A percentile compares a stretch with the other conserved stretches of the same genome.
phyloP scores from a whole-genome alignment of 1,140 invertebrate genomes.

The Aphelenchoides avenae region DNA sequence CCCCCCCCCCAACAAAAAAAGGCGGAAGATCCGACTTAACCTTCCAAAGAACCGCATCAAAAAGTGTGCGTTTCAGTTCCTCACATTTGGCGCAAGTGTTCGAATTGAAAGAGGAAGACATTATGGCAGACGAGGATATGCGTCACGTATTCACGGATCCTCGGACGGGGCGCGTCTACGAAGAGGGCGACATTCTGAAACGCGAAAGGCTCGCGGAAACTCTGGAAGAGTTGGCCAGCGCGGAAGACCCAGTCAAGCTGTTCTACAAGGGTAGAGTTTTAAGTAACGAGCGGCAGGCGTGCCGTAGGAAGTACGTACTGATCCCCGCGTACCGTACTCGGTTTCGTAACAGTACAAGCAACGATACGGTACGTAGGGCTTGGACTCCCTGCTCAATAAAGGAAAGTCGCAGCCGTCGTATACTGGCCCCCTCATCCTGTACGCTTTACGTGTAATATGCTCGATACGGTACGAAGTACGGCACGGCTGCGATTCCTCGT shows the following conservation, averaged over 20 bases:
- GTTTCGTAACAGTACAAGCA: not conserved
- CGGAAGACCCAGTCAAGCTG: constrained; percentile 56
- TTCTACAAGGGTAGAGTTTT: constrained; percentile 57
- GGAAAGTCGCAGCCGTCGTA: not conserved
- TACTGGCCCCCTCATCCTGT: not conserved
- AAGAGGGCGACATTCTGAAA: constrained; percentile 61
- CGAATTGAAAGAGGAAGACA: constrained; percentile 50
- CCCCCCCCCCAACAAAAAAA: too few relatives aligned
- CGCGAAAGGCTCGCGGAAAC: constrained; percentile 60
- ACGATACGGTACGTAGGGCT: not conserved
- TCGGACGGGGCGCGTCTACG: constrained; percentile 59
- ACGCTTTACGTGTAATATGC: not conserved
- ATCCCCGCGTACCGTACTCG: too few relatives aligned
- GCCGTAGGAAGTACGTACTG: too few relatives aligned
- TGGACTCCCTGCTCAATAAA: constrained; percentile 2
- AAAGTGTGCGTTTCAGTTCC: too few relatives aligned
- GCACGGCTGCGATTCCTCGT: too few relatives aligned
- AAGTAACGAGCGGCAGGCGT: not conserved
- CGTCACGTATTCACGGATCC: constrained; percentile 59
- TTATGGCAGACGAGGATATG: constrained; percentile 13
- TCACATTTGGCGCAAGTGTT: constrained; percentile 49
- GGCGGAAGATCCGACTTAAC: too few relatives aligned
- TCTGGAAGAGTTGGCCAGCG: constrained; percentile 57
- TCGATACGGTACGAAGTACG: too few relatives aligned
- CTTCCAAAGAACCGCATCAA: too few relatives aligned